Evolutionary conservation across 30 jellyfish, hydroid and myxozoan genomes (phyloP), one percentile per base, ranked within the genome.

Genomic region (Hydractinia symbiolongicarpus): DNA sequence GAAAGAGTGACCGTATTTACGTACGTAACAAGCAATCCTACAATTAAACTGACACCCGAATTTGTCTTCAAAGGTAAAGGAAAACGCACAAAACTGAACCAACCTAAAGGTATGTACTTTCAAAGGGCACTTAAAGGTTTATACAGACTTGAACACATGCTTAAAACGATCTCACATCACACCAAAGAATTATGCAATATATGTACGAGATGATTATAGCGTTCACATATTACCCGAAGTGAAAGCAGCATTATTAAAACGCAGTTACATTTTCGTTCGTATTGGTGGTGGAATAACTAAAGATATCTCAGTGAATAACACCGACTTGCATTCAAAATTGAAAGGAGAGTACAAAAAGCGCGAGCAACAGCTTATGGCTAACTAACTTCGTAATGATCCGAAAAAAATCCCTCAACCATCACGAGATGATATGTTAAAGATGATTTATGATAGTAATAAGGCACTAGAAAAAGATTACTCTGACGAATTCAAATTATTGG

Each of bases 221-320:
- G 95, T 88, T 5, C 95, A 88, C 61, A 58, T 88, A 5, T 78
- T 88, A 79, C 96, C 95, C 16, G 95, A 88, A 72, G 76, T 88
- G 51, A 67, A 81, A 62, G 51, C 30, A 55, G 90, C 86, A 4
- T 78, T 88, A 50, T 79, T 50, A 55, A 66, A 61, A 73, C 74
- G 81, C 53, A 95, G 95, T 15, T 88, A 88, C 82, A 66, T 88
- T 71, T 55, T 50, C 16, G 96, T 88, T 50, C 56, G 78, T 5
- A 88, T 88, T 16, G 95, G 96, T 20, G 95, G 96, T 61, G 96
- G 90, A 21, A 70, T 88, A 20, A 83, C 95, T 54, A 90, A 95
- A 70, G 84, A 56, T 71, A 78, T 83, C 52, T 82, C 75, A 72
- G 58, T 64, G 50, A 87, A 87, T 75, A 83, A 86, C 79, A 79